These are phyloP conservation scores for Schizothorax lantsangensis DNA, from an alignment of 2,797 vertebrate species.

Conservation along the genomic window DNA sequence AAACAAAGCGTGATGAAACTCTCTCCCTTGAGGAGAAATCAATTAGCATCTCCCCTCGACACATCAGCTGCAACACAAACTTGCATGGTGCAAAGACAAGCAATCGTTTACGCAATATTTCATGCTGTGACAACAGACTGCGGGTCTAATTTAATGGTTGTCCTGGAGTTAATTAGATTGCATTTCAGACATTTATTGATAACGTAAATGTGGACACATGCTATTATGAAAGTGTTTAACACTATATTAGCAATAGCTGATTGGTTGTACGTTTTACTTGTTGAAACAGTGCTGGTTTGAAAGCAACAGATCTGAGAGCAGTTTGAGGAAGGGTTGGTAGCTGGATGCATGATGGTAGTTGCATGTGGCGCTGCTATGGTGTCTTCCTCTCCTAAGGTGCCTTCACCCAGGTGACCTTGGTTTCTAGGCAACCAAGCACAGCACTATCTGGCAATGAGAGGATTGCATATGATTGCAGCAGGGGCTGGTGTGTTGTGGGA, in stretches of 20 bases:
- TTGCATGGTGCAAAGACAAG: slow-evolving; percentile 72
- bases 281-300: not conserved
- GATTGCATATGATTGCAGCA: slow-evolving; percentile 86
- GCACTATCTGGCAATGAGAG: slow-evolving; percentile 71
- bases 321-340: not conserved
- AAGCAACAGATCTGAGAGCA: not conserved
- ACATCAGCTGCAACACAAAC: slow-evolving; percentile 50
- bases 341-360: not conserved
- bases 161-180: not conserved
- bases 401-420: slow-evolving; percentile 71
- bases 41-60: slow-evolving; percentile 70
- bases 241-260: not conserved
- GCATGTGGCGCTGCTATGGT: slow-evolving; percentile 19
- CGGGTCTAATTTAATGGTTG: not conserved
- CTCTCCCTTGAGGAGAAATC: slow-evolving; percentile 77
- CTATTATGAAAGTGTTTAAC: not conserved
- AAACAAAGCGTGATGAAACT: slow-evolving; percentile 84
- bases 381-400: slow-evolving; percentile 62
- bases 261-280: not conserved
- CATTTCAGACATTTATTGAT: not conserved
- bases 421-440: slow-evolving; percentile 75
- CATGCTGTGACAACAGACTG: not conserved
- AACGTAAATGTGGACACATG: not conserved
- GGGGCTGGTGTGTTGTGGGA: slow-evolving; percentile 58
- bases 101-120: slow-evolving; percentile 66